Evolutionary conservation across 2,113 vertebrate genomes (phyloP).

Genomic region (Vombatus ursinus): DNA sequence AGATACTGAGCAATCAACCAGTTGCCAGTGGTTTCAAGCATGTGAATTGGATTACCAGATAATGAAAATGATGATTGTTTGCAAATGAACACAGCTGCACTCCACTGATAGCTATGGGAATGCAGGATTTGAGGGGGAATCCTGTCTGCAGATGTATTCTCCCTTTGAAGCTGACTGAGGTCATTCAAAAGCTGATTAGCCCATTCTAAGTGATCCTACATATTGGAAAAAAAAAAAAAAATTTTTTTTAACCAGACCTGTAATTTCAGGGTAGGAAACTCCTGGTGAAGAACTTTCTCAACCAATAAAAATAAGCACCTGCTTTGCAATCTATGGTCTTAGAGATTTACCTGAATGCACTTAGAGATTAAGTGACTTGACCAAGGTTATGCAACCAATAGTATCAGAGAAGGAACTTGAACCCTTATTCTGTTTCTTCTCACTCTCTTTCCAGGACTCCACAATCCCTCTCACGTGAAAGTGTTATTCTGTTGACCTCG

Average conservation of each 20-base stretch:
- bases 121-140: conserved; percentile 22
- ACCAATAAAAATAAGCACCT: not conserved
- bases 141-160: conserved; percentile 28
- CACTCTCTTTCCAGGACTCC: not conserved
- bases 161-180: not conserved
- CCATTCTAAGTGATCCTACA: not conserved
- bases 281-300: not conserved
- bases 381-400: not conserved
- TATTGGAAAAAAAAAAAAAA: not conserved
- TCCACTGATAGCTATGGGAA: not conserved
- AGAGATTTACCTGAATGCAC: not conserved
- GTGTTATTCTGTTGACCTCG: not conserved
- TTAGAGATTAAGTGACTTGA: not conserved
- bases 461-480: not conserved
- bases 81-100: conserved; percentile 42
- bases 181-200: not conserved
- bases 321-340: not conserved
- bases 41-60: conserved; percentile 59
- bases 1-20: conserved; percentile 68
- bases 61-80: conserved; percentile 33
- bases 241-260: not conserved
- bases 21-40: conserved; percentile 49
- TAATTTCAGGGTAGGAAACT: not conserved
- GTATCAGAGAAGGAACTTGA: not conserved
- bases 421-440: too few species aligned